A percentile compares a stretch with the other conserved stretches of the same genome.
phyloP scores from a whole-genome alignment of 1,140 invertebrate genomes.

The Penaeus chinensis region DNA sequence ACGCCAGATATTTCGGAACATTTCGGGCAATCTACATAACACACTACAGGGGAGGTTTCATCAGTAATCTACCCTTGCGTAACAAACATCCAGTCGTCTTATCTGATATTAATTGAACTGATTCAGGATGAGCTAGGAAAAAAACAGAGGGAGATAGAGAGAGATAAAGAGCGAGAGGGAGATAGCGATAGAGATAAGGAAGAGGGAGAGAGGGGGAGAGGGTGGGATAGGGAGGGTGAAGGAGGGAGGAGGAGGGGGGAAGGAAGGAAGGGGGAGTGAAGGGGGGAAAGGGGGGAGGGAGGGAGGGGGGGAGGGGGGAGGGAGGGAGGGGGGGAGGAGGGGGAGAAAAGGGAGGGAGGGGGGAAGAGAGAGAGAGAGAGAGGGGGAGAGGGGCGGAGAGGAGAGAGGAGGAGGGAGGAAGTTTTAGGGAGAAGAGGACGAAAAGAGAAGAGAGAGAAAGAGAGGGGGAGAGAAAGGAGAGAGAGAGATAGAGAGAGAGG shows the following conservation, averaged over 20 bases:
- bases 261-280: neutral
- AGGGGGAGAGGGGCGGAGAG: neutral
- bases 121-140: too few relatives aligned
- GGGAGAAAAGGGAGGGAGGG: neutral
- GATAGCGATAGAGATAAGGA: neutral
- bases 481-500: neutral
- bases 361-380: neutral
- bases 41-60: too few relatives aligned
- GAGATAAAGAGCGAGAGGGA: conserved; percentile 14
- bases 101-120: too few relatives aligned
- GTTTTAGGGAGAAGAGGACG: neutral
- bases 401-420: neutral
- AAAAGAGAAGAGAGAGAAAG: neutral
- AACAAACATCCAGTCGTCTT: too few relatives aligned
- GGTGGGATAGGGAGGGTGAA: neutral
- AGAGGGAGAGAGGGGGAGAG: neutral
- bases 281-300: neutral
- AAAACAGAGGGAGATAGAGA: neutral
- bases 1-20: too few relatives aligned
- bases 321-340: neutral
- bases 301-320: neutral
- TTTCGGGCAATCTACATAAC: too few relatives aligned
- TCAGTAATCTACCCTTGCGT: too few relatives aligned
- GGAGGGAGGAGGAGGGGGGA: neutral
- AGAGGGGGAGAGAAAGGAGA: neutral